Base-by-base conservation (phyloP, 2,113 vertebrate species). In the Benitochromis conjunctus region DNA sequence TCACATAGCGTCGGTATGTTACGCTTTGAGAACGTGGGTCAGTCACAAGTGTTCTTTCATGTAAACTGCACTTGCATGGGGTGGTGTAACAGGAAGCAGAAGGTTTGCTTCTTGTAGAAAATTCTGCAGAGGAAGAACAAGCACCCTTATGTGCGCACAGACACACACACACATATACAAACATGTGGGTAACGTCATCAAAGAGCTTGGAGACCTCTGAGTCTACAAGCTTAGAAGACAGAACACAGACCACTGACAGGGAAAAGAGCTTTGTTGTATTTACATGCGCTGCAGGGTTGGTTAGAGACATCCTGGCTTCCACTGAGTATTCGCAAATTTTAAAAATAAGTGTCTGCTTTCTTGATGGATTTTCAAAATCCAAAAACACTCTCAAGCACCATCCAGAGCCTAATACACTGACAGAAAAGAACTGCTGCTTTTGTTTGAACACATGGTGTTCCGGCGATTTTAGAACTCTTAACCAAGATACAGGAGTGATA, bases 171-270 rank as follows among this genome's bases (percentile, higher is more conserved):
- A 41, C 11, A 13, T 18, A 80, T n/a, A 84, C 62, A 74, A 19
- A 79, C 80, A 76, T 14, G 24, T 29, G 38, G 11, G 14, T 74
- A 62, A 71, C 41, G 43, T 88, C 81, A 87, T 91, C 79, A 88
- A 89, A 93, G 79, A 83, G 82, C 74, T 81, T 9, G 7, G 79
- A 83, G 79, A 88, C 80, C 55, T 88, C 41, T 8, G 62, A 80
- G 46, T 82, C 34, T 48, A 55, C 7, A 55, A 64, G 85, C 83
- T 88, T 76, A 84, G 55, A 83, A 80, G 83, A 84, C 74, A 83
- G 46, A 91, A 62, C 66, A 79, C 77, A 83, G 81, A 79, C 74
- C 80, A 55, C 77, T 91, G 86, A 91, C 83, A 80, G 83, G 56
- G 56, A 80, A 76, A 81, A 80, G 80, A 71, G 86, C 62, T 78